Evolutionary conservation across 2,113 vertebrate genomes (phyloP).

Genomic region (Parus major): DNA sequence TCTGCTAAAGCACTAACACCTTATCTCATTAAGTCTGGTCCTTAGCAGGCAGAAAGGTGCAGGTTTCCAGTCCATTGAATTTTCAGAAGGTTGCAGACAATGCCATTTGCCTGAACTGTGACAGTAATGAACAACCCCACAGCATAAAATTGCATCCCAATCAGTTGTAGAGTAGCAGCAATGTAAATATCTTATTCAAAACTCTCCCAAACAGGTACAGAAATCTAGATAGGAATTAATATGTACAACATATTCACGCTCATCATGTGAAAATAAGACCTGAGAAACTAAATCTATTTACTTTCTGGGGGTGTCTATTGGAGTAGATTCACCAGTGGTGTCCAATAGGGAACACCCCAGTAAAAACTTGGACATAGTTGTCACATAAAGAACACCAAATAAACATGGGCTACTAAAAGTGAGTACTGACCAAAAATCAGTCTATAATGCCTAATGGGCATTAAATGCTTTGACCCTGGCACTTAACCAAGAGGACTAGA

Average conservation of each 20-base stretch:
- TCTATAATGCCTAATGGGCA: neutral
- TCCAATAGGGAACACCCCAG: neutral
- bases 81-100: neutral
- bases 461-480: neutral
- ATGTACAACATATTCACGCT: fast-evolving
- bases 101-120: neutral
- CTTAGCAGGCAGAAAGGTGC: neutral
- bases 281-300: neutral
- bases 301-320: neutral
- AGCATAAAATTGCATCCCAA: neutral
- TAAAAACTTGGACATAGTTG: neutral
- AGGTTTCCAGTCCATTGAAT: neutral
- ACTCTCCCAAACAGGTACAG: neutral
- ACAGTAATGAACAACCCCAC: neutral
- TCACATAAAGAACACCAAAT: neutral
- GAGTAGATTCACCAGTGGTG: neutral
- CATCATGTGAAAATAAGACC: neutral
- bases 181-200: neutral
- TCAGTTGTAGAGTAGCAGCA: neutral
- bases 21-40: neutral
- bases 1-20: neutral
- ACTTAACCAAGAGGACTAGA: neutral
- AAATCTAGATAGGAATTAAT: neutral
- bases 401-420: conserved; percentile 4
- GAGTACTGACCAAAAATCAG: conserved; percentile 1